Percentiles rank a stretch among this genome's conserved stretches.
These are phyloP conservation scores for Drosophila fungiperda DNA, from an alignment of 2,888 invertebrate genomes.

Conservation along the genomic window DNA sequence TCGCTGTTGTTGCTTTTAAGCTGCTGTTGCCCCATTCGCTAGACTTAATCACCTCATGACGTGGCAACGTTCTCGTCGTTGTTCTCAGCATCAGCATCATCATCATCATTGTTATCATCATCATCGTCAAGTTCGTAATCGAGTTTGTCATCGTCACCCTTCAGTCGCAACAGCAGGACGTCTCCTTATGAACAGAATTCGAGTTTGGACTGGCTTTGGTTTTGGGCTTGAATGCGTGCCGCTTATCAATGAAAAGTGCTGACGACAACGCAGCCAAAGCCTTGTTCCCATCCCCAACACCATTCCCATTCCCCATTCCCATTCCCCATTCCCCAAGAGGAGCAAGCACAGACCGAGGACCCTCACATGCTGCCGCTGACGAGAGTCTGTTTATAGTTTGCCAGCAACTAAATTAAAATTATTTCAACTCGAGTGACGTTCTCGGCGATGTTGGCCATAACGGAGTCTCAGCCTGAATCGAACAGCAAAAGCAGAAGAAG, in stretches of 20 bases:
- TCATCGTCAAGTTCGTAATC: constrained; percentile 6
- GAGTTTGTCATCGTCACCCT: constrained; percentile 37
- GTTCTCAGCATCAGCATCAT: not conserved
- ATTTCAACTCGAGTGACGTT: constrained; percentile 73
- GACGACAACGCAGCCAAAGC: constrained; percentile 50
- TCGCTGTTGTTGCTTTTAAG: constrained; percentile 7
- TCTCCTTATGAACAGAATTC: not conserved
- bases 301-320: not conserved
- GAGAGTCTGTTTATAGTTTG: constrained; percentile 70
- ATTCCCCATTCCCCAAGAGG: not conserved
- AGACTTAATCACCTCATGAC: constrained; percentile 58
- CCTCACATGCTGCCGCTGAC: constrained; percentile 14
- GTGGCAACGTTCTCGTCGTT: constrained; percentile 28
- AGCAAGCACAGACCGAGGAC: constrained; percentile 13
- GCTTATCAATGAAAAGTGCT: constrained; percentile 72
- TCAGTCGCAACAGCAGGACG: constrained; percentile 21
- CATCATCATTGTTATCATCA: constrained; percentile 2
- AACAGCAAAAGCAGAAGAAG: not conserved
- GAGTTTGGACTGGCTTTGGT: constrained; percentile 29
- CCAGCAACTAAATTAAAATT: constrained; percentile 75
- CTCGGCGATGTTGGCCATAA: constrained; percentile 58
- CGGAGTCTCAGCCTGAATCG: constrained; percentile 44
- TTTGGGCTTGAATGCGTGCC: constrained; percentile 54
- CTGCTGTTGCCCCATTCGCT: constrained; percentile 18
- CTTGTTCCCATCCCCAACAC: not conserved